Percentiles rank a stretch among this genome's conserved stretches.
Evolutionary conservation across 1,140 invertebrate species (phyloP).

Genomic region (Hylaeus volcanicus): DNA sequence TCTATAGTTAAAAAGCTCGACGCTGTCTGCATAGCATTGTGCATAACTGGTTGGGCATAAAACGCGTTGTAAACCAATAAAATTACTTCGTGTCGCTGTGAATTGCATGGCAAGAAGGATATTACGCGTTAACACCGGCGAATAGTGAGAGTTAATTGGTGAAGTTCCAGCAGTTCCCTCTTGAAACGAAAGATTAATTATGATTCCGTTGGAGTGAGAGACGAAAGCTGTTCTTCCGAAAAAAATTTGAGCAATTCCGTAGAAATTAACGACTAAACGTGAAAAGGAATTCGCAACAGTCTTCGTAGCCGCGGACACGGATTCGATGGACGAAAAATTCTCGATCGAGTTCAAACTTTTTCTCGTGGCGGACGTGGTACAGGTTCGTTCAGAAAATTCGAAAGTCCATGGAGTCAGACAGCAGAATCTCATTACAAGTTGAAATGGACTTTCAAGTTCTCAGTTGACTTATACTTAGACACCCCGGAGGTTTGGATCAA

Average conservation of each 20-base stretch:
- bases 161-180: neutral
- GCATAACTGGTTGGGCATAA: neutral
- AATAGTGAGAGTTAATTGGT: slow-evolving; percentile 18
- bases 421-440: slow-evolving; percentile 35
- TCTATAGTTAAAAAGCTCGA: neutral
- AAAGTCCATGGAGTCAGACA: slow-evolving; percentile 11
- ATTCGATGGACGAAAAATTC: neutral
- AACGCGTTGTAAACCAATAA: neutral
- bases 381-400: slow-evolving; percentile 1
- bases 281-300: neutral
- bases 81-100: neutral
- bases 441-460: slow-evolving; percentile 28
- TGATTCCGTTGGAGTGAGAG: neutral
- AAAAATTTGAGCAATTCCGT: neutral
- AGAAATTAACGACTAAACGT: neutral
- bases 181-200: neutral
- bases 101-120: neutral
- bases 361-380: neutral
- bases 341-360: neutral
- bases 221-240: no score
- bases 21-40: neutral
- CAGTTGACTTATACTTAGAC: neutral
- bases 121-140: neutral
- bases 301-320: no score
- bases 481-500: neutral